Percentiles rank a stretch among this genome's conserved stretches.
Evolutionary conservation across 2,888 invertebrate genomes (phyloP).

Genomic region (Melanargia galathea): DNA sequence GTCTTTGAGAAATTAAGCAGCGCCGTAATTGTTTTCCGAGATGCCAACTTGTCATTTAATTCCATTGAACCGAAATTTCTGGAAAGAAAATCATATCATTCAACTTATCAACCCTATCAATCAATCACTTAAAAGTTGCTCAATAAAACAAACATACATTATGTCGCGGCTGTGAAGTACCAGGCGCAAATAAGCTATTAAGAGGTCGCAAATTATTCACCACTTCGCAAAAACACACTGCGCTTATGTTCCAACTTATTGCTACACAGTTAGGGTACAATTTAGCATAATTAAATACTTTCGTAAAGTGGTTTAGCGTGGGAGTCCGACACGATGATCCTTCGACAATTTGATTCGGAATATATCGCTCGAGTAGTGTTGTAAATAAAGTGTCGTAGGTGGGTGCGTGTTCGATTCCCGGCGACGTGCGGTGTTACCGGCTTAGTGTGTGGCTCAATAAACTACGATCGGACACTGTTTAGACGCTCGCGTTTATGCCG

Average conservation of each 20-base stretch:
- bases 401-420: slow-evolving; percentile 65
- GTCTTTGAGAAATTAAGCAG: too few species aligned
- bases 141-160: slow-evolving; percentile 18
- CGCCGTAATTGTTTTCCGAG: background rate
- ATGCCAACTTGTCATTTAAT: background rate
- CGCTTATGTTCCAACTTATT: slow-evolving; percentile 40
- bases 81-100: background rate
- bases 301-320: slow-evolving; percentile 54
- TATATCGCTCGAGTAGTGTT: slow-evolving; percentile 66
- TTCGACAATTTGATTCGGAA: slow-evolving; percentile 75
- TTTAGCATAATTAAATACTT: slow-evolving; percentile 38
- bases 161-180: slow-evolving; percentile 48
- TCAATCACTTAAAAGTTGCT: slow-evolving; percentile 16
- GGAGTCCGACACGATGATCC: slow-evolving; percentile 73
- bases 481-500: slow-evolving; percentile 40
- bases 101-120: background rate
- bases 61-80: background rate
- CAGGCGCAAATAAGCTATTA: slow-evolving; percentile 62
- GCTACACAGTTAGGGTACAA: slow-evolving; percentile 40
- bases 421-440: slow-evolving; percentile 57
- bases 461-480: slow-evolving; percentile 38
- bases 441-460: slow-evolving; percentile 56
- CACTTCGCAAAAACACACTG: slow-evolving; percentile 38
- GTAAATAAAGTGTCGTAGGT: slow-evolving; percentile 73
- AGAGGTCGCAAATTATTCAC: slow-evolving; percentile 69